Percentiles rank a stretch among this genome's conserved stretches.
Evolutionary conservation across 92 coral and sea anemone species (phyloP).

Genomic region (Porites divaricata): DNA sequence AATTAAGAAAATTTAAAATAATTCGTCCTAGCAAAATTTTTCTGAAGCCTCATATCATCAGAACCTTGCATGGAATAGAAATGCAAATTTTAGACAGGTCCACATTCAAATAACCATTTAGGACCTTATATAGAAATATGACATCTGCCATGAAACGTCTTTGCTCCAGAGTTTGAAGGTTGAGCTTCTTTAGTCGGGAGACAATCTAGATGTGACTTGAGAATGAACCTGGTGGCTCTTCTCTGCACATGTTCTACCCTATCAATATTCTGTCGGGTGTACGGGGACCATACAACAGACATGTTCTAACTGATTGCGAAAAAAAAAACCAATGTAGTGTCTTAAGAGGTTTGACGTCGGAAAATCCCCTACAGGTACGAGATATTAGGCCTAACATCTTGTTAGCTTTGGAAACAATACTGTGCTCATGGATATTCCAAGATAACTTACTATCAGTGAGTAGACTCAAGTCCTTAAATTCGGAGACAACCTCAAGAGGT

Average conservation of each 20-base stretch:
- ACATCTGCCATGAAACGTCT: constrained; percentile 2
- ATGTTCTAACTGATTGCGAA: constrained; percentile 23
- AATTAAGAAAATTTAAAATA: constrained; percentile 24
- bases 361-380: constrained; percentile 28
- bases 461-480: constrained; percentile 42
- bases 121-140: constrained; percentile 19
- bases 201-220: constrained; percentile 18
- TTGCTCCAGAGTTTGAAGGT: not conserved
- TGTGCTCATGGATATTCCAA: constrained; percentile 41
- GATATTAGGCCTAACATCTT: constrained; percentile 40
- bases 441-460: constrained; percentile 13
- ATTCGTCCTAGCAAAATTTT: constrained; percentile 32
- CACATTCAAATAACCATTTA: constrained; percentile 8
- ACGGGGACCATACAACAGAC: constrained; percentile 46
- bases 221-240: constrained; percentile 37
- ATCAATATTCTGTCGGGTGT: constrained; percentile 23
- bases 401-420: constrained; percentile 13
- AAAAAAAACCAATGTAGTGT: constrained; percentile 36
- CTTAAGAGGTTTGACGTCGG: constrained; percentile 36
- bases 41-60: constrained; percentile 13
- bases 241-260: constrained; percentile 32
- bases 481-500: constrained; percentile 36
- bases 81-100: not conserved
- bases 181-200: constrained; percentile 12
- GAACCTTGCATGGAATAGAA: constrained; percentile 1